Percentiles rank a stretch among this genome's conserved stretches.
Conservation (phyloP, 2,797 vertebrate genomes). For the Pangasius larnaudii region DNA sequence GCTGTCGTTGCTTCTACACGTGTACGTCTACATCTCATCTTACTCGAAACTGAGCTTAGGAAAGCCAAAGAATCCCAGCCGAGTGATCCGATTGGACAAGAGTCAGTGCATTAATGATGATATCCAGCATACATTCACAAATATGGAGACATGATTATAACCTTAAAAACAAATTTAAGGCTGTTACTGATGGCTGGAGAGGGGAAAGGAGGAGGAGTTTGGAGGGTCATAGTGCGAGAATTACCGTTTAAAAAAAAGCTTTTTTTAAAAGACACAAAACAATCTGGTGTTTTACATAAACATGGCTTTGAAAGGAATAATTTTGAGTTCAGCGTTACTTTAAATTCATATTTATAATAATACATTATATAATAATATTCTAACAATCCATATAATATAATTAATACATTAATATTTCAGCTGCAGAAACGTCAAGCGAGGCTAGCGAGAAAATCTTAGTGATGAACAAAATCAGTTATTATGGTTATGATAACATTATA, state of each 20-base stretch:
- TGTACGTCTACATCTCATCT: background rate
- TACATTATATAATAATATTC: background rate
- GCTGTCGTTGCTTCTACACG: background rate
- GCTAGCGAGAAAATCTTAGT: background rate
- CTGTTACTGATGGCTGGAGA: background rate
- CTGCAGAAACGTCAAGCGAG: background rate
- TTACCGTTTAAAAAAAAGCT: background rate
- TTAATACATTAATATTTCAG: background rate
- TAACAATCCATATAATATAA: background rate
- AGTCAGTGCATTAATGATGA: background rate
- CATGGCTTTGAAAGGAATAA: background rate
- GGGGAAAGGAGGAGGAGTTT: background rate
- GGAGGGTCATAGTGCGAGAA: background rate
- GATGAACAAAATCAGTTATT: background rate
- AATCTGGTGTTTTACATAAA: background rate
- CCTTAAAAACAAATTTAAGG: background rate
- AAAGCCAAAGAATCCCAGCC: background rate
- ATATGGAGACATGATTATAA: background rate
- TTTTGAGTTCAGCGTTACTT: no score
- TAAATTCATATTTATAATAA: background rate
- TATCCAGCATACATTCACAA: background rate
- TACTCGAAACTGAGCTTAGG: background rate
- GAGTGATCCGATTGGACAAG: background rate
- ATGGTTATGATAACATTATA: background rate
- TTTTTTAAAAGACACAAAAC: background rate